Percentiles rank a stretch among this genome's conserved stretches.
These are phyloP conservation scores for Daktulosphaira vitifoliae DNA, from an alignment of 1,140 invertebrate genomes.

Conservation along the genomic window DNA sequence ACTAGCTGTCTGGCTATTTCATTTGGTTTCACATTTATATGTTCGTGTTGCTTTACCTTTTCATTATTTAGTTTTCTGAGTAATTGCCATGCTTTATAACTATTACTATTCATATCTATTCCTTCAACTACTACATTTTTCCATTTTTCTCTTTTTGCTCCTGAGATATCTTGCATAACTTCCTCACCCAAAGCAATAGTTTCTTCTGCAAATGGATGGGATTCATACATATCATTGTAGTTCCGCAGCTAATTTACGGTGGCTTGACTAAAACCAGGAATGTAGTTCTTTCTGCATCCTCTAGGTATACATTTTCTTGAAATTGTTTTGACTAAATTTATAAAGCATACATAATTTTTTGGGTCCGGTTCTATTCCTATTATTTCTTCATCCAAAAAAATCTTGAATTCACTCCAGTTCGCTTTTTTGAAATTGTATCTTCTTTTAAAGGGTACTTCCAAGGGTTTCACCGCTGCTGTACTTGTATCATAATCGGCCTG, in stretches of 20 bases:
- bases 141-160: neutral
- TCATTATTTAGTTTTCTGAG: neutral
- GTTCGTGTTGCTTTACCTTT: neutral
- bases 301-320: conserved; percentile 22
- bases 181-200: conserved; percentile 12
- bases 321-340: too few species aligned
- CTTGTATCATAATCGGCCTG: too few species aligned
- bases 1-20: neutral
- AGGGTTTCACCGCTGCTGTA: neutral
- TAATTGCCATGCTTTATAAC: neutral
- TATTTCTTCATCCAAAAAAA: conserved; percentile 11
- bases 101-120: neutral
- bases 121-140: too few species aligned
- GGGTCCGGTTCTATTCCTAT: neutral
- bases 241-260: neutral
- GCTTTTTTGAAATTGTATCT: conserved; percentile 2
- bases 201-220: conserved; percentile 15
- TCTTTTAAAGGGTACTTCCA: neutral
- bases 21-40: conserved; percentile 17
- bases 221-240: conserved; percentile 12
- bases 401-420: neutral
- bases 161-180: neutral
- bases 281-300: conserved; percentile 14
- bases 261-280: conserved; percentile 12
- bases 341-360: conserved; percentile 5